Evolutionary conservation across 2,888 invertebrate species (phyloP).

Genomic region (Panorpa germanica): DNA sequence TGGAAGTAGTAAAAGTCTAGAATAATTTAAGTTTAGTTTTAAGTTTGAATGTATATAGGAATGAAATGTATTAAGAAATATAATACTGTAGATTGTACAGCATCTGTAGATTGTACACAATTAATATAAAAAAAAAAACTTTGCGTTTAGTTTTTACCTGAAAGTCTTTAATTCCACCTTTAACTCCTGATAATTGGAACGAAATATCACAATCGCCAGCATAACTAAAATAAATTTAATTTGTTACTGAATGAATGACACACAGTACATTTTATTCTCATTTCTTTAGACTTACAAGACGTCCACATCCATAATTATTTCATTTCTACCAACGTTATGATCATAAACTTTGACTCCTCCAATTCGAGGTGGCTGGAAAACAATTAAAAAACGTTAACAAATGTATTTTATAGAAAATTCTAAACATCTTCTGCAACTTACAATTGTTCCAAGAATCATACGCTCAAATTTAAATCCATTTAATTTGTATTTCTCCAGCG

Average conservation of each 20-base stretch:
- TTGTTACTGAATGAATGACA: neutral
- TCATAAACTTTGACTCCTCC: constrained; percentile 96
- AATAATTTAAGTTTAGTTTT: no score
- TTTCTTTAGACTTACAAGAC: constrained; percentile 48
- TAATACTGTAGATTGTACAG: no score
- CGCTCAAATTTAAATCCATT: constrained; percentile 86
- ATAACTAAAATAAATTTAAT: constrained; percentile 41
- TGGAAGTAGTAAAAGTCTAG: no score
- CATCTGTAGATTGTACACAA: no score
- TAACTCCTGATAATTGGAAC: constrained; percentile 66
- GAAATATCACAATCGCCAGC: constrained; percentile 94
- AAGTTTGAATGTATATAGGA: no score
- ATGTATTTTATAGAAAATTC: no score
- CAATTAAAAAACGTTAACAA: no score
- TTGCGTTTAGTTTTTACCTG: constrained; percentile 37
- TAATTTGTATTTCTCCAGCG: constrained; percentile 69
- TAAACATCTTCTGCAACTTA: constrained; percentile 36
- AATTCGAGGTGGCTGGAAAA: constrained; percentile 68
- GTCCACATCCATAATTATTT: constrained; percentile 95
- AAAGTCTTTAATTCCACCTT: constrained; percentile 69
- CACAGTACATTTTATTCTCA: neutral
- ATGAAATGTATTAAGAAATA: no score
- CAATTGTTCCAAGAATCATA: constrained; percentile 87
- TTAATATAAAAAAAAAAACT: constrained; percentile 12
- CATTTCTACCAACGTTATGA: constrained; percentile 77